phyloP scores from a whole-genome alignment of 2,797 vertebrate species.

The Dipus sagitta region DNA sequence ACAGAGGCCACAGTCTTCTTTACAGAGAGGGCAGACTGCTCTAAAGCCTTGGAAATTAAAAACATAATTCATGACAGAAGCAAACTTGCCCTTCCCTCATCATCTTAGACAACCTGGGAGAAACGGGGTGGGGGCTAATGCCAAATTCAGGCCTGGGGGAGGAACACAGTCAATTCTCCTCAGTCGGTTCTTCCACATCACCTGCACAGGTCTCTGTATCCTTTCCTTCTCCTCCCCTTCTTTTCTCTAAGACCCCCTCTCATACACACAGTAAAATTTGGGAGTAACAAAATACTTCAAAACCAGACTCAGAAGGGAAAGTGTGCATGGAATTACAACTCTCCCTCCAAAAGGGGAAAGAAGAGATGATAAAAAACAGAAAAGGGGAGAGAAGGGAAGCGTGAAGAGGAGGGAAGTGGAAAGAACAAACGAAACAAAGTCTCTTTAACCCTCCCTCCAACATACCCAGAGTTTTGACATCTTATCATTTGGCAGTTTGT shows the following conservation, averaged over 20 bases:
- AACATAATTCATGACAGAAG: slow-evolving; percentile 28
- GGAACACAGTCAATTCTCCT: background rate
- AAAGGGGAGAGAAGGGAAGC: no score
- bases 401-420: background rate
- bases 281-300: background rate
- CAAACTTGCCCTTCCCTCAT: background rate
- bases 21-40: background rate
- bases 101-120: background rate
- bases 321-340: background rate
- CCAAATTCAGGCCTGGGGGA: background rate
- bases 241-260: background rate
- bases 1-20: background rate
- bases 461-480: background rate
- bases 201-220: background rate
- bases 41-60: slow-evolving; percentile 48
- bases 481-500: background rate
- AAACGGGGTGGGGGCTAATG: background rate
- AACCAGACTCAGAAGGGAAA: background rate
- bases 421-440: slow-evolving; percentile 15
- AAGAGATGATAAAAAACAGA: no score
- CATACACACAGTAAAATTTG: background rate
- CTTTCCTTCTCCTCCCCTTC: background rate
- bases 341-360: background rate
- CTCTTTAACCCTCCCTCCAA: slow-evolving; percentile 21
- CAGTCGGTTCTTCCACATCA: background rate